Base-by-base conservation (phyloP, 2,797 vertebrate species). In the Kryptopterus vitreolus region DNA sequence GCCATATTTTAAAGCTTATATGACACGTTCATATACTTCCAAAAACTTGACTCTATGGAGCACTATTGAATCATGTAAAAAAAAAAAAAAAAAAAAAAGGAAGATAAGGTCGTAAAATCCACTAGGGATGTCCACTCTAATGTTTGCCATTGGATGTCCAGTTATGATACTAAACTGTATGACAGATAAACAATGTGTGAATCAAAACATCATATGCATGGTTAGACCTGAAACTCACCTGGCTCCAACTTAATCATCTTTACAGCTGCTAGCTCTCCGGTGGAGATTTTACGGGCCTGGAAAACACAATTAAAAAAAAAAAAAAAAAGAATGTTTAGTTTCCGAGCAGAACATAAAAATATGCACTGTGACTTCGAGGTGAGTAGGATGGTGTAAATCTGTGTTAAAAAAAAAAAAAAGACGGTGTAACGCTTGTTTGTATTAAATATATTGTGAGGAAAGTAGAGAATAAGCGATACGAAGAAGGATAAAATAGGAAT, bases 171-270 rank as follows among this genome's bases (percentile, higher is more conserved):
- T 31, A 9, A 31, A 38, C 63, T 43, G 62, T 31, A 72, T 4
- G 18, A 29, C 46, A 70, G 22, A 53, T 53, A 22, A 71, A 71
- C 1, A 31, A 2, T 52, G 26, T 20, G 26, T n/a, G 5, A 11
- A 16, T 3, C 24, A 71, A 33, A 71, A 53, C 29, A 35, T n/a
- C 6, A 38, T 10, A 55, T n/a, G 29, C 2, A 4, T 20, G 9
- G 9, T 53, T 15, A 53, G 11, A 71, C 26, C 29, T 71, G 69
- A 33, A 46, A 92, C 96, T 95, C 93, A 99, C 98, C 98, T 90
- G 96, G 96, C 87, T 99, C 98, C 91, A 99, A 90, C 88, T 99
- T 99, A 87, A 99, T 99, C 87, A 99, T 98, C 94, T 99, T 99
- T 84, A 99, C 96, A 84, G 98, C 98, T 86, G 97, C 96, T 83